Percentiles rank a stretch among this genome's conserved stretches.
These are phyloP conservation scores for Agrochola litura DNA, from an alignment of 2,888 invertebrate species.

Conservation along the genomic window DNA sequence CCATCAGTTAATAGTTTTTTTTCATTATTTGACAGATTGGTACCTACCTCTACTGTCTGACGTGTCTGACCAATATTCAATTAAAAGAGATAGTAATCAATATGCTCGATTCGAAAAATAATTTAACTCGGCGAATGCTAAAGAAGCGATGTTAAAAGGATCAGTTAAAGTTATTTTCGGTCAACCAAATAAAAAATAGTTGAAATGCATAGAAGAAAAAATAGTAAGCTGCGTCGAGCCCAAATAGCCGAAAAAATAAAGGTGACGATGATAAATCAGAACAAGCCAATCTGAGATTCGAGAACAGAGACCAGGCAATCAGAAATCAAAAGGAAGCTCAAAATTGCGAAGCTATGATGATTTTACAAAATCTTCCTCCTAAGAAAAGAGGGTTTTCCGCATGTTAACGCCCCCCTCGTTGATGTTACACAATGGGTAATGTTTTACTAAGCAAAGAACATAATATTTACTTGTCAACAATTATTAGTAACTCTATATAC, in stretches of 20 bases:
- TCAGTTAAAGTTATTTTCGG: background rate
- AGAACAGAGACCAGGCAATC: background rate
- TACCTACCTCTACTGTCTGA: no score
- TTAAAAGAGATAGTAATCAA: background rate
- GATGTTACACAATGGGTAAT: constrained; percentile 26
- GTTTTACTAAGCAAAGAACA: constrained; percentile 17
- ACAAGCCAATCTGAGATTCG: background rate
- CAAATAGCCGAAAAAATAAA: no score
- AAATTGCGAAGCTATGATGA: background rate
- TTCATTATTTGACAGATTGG: background rate
- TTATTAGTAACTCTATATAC: constrained; percentile 21
- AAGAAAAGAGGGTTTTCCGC: constrained; percentile 10
- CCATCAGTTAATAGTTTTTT: constrained; percentile 13
- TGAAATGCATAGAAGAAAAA: background rate
- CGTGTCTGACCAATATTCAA: constrained; percentile 10
- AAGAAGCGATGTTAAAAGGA: background rate
- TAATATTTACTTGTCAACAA: constrained; percentile 28
- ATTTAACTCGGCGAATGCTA: background rate
- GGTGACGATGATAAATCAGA: background rate
- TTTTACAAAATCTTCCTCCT: constrained; percentile 9
- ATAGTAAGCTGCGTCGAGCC: background rate
- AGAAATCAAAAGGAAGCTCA: background rate
- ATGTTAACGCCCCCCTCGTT: background rate
- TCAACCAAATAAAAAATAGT: background rate
- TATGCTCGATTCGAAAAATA: no score